A percentile compares a stretch with the other conserved stretches of the same genome.
phyloP scores from a whole-genome alignment of 2,888 invertebrate genomes.

The Octodonta nipae region DNA sequence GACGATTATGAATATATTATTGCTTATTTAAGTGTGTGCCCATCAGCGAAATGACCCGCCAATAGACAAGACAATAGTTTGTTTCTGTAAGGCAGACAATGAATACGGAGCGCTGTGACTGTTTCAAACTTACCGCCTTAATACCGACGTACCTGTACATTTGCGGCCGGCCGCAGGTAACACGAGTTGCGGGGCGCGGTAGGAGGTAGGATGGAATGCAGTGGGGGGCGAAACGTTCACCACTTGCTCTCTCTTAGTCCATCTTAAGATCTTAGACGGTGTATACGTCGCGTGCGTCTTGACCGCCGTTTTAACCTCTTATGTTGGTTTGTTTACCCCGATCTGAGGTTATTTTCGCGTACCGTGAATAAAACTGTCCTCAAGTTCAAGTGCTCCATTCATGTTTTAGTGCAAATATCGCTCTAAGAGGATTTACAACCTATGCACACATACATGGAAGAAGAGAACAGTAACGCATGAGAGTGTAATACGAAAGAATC shows the following conservation, averaged over 20 bases:
- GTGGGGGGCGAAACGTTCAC: slow-evolving; percentile 33
- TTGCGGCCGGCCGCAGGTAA: slow-evolving; percentile 20
- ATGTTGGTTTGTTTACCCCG: no score
- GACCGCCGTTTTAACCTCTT: no score
- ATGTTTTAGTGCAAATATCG: no score
- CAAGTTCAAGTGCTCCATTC: no score
- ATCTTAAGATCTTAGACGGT: slow-evolving; percentile 29
- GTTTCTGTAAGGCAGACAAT: slow-evolving; percentile 32
- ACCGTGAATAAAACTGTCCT: no score
- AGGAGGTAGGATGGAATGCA: slow-evolving; percentile 35
- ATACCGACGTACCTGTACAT: slow-evolving; percentile 22
- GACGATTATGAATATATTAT: slow-evolving; percentile 29
- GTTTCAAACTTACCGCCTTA: slow-evolving; percentile 29
- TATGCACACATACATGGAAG: no score
- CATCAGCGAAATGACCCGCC: slow-evolving; percentile 27
- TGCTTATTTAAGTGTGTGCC: slow-evolving; percentile 29
- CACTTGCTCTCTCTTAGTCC: slow-evolving; percentile 31
- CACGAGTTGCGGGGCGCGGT: slow-evolving; percentile 30
- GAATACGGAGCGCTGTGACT: slow-evolving; percentile 20
- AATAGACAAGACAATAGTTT: slow-evolving; percentile 35
- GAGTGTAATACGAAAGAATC: background rate
- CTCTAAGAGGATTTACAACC: no score
- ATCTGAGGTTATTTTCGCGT: no score
- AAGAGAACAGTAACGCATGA: no score
- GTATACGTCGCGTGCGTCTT: background rate